A percentile compares a stretch with the other conserved stretches of the same genome.
These are phyloP conservation scores for Scolanthus callimorphus DNA, from an alignment of 92 coral and sea anemone genomes.

Conservation along the genomic window DNA sequence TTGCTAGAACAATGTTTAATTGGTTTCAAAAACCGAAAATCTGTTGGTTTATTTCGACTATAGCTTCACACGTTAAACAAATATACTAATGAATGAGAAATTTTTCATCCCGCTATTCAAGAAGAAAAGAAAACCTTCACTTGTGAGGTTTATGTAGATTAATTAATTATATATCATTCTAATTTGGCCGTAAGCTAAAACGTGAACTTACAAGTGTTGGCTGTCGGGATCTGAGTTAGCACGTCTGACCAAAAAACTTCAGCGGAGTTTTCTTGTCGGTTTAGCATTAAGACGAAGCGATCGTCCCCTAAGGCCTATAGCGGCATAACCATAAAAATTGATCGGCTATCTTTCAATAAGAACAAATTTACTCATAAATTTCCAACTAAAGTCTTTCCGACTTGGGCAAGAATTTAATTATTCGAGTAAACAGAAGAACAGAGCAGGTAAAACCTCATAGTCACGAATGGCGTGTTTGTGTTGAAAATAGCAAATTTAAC, in stretches of 20 bases:
- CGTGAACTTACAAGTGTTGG: too few relatives aligned
- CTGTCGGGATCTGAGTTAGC: too few relatives aligned
- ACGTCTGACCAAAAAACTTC: too few relatives aligned
- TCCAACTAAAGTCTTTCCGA: background rate
- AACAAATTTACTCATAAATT: background rate
- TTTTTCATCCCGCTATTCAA: constrained; percentile 1
- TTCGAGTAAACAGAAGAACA: background rate
- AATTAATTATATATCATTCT: constrained; percentile 46
- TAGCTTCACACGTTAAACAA: constrained; percentile 9
- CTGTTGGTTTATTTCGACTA: constrained; percentile 7
- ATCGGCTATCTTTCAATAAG: constrained; percentile 35
- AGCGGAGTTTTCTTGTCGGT: too few relatives aligned
- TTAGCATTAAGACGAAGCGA: too few relatives aligned
- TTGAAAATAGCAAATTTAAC: too few relatives aligned
- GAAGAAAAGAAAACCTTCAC: background rate
- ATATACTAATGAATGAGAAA: constrained; percentile 16
- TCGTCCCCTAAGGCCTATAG: constrained; percentile 35
- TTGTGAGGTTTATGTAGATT: constrained; percentile 25
- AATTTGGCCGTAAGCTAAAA: constrained; percentile 2
- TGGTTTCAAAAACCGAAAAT: constrained; percentile 16
- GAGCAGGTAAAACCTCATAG: too few relatives aligned
- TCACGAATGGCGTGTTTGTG: too few relatives aligned
- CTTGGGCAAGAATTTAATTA: background rate
- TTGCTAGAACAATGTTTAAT: constrained; percentile 14
- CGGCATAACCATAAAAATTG: constrained; percentile 13